A percentile compares a stretch with the other conserved stretches of the same genome.
phyloP scores from a whole-genome alignment of 2,113 vertebrate species.

The Girardinichthys multiradiatus region DNA sequence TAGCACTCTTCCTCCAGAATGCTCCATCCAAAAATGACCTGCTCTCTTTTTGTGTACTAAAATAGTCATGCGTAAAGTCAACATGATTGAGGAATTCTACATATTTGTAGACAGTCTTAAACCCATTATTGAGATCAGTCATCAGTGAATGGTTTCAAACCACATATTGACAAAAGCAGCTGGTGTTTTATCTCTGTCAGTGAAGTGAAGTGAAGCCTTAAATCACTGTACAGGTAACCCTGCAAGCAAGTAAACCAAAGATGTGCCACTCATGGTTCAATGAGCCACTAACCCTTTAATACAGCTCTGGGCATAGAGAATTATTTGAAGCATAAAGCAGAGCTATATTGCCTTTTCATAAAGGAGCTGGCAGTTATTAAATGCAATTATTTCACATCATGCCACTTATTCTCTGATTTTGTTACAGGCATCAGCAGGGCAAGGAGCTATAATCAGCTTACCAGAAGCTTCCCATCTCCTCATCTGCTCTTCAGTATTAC shows the following conservation, averaged over 20 bases:
- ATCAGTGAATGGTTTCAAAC: background rate
- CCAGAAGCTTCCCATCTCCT: conserved; percentile 15
- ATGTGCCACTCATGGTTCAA: conserved; percentile 26
- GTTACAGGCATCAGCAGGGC: conserved; percentile 26
- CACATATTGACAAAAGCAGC: conserved; percentile 10
- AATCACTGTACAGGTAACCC: conserved; percentile 25
- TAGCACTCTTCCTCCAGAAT: no score
- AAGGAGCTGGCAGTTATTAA: conserved; percentile 51
- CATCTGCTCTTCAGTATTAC: conserved; percentile 3
- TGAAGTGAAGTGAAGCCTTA: conserved; percentile 13
- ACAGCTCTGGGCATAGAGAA: conserved; percentile 8
- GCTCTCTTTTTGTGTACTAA: background rate
- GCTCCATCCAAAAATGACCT: no score
- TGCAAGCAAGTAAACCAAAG: conserved; percentile 24
- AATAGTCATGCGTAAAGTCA: background rate
- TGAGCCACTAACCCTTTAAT: conserved; percentile 50
- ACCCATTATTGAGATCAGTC: background rate
- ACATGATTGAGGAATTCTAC: background rate
- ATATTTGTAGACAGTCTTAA: background rate
- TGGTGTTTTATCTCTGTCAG: conserved; percentile 8
- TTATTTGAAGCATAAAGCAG: conserved; percentile 17
- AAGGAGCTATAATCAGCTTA: conserved; percentile 24
- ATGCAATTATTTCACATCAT: conserved; percentile 53
- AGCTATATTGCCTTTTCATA: conserved; percentile 39
- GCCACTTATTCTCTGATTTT: conserved; percentile 37